Percentiles rank a stretch among this genome's conserved stretches.
phyloP scores from a whole-genome alignment of 2,797 vertebrate genomes.

The Phalanger gymnotis region DNA sequence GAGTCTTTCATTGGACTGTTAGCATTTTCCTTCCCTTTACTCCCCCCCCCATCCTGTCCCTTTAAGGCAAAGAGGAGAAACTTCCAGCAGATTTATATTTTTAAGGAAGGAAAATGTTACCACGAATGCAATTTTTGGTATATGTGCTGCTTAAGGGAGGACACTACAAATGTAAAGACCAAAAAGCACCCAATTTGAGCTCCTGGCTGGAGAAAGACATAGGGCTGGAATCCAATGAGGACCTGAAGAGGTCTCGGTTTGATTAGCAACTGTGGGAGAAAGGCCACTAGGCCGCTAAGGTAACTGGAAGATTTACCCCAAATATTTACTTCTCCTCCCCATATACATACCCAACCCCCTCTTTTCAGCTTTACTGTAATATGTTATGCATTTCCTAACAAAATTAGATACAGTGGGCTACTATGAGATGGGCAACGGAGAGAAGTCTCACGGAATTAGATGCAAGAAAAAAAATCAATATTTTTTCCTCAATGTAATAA shows the following conservation, averaged over 20 bases:
- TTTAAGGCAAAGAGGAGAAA: background rate
- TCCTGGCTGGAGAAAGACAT: background rate
- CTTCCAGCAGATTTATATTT: background rate
- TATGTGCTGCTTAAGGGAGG: background rate
- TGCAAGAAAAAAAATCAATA: constrained; percentile 78
- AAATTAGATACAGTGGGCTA: background rate
- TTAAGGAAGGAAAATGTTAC: background rate
- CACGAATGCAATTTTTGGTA: background rate
- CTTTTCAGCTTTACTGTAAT: background rate
- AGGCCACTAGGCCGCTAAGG: background rate
- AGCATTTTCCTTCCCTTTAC: background rate
- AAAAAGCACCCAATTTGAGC: background rate
- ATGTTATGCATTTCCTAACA: background rate
- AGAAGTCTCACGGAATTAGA: constrained; percentile 80
- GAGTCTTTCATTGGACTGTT: background rate
- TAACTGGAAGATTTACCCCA: background rate
- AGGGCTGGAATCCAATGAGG: background rate
- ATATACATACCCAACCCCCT: background rate
- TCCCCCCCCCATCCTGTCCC: background rate
- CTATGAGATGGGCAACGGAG: constrained; percentile 49
- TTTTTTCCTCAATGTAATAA: constrained; percentile 64
- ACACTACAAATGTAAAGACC: background rate
- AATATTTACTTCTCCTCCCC: background rate
- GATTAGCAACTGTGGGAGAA: background rate
- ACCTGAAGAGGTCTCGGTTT: background rate